Percentiles rank a stretch among this genome's conserved stretches.
Evolutionary conservation across 2,797 vertebrate genomes (phyloP).

Genomic region (Alcedo quadribrachys): DNA sequence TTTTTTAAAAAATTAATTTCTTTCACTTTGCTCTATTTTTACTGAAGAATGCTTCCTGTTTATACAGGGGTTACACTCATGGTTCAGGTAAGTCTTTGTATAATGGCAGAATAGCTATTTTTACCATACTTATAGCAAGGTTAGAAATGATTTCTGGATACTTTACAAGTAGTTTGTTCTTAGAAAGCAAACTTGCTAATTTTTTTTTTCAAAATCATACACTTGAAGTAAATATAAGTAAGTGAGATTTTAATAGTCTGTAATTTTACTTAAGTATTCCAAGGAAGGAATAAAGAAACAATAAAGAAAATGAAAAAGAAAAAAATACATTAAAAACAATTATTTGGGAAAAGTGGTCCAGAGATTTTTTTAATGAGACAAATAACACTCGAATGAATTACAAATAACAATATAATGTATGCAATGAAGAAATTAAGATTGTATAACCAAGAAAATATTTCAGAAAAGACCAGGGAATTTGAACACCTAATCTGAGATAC

Average conservation of each 20-base stretch:
- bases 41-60: not conserved
- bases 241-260: not conserved
- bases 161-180: not conserved
- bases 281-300: not conserved
- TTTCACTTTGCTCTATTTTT: not conserved
- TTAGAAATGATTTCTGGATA: not conserved
- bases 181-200: not conserved
- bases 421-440: not conserved
- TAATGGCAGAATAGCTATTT: not conserved
- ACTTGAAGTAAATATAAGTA: not conserved
- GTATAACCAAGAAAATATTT: not conserved
- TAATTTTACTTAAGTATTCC: not conserved
- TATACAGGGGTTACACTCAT: not conserved
- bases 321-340: not conserved
- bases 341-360: not conserved
- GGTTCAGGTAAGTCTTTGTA: not conserved
- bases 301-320: not conserved
- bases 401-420: not conserved
- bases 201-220: not conserved
- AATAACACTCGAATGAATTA: not conserved
- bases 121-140: not conserved
- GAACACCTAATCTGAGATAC: not conserved
- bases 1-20: not conserved
- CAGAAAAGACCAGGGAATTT: not conserved
- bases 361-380: not conserved